Base-by-base conservation (phyloP, 2,797 vertebrate genomes). In the Capromys pilorides region DNA sequence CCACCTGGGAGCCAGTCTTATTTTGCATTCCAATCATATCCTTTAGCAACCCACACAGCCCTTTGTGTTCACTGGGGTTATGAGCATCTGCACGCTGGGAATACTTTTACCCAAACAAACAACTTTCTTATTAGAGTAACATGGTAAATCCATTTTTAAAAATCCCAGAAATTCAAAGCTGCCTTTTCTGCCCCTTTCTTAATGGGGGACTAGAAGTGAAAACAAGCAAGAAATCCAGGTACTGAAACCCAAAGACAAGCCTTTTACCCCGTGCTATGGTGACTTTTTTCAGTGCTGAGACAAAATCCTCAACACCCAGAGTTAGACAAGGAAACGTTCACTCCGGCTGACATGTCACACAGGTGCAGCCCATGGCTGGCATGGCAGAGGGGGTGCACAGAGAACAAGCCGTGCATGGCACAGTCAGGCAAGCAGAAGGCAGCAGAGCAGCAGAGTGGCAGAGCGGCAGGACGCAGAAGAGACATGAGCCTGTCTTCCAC, bases 151-250 rank as follows among this genome's bases (percentile, higher is more conserved):
- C 49, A 84, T n/a, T 18, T 18, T 57, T 13, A 51, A 33, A 59
- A 96, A 84, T 73, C 41, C 81, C 10, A 62, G 28, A 41, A 89
- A 89, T 59, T 82, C 80, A 89, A 77, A 82, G 59, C 33, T 67
- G 54, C 39, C 33, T 31, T 51, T 57, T 41, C 24, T 12, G 7
- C 12, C 14, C 5, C 5, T 92, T 93, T 64, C 36, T 86, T 51
- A 51, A 84, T 21, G 31, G 45, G 73, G 94, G 69, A 71, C 1
- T 39, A 57, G 10, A 6, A 73, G 10, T 80, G 10, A 73, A 94
- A 93, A 84, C 12, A 31, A 49, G 45, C 62, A 57, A 83, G 67
- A 85, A 79, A 79, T 51, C n/a, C 61, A 81, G 2, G 78, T 54
- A 21, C 33, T 33, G 54, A 90, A 91, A 84, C 19, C 64, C 67